Percentiles rank a stretch among this genome's conserved stretches.
Conservation (phyloP, 2,797 vertebrate genomes). For the Martes flavigula region DNA sequence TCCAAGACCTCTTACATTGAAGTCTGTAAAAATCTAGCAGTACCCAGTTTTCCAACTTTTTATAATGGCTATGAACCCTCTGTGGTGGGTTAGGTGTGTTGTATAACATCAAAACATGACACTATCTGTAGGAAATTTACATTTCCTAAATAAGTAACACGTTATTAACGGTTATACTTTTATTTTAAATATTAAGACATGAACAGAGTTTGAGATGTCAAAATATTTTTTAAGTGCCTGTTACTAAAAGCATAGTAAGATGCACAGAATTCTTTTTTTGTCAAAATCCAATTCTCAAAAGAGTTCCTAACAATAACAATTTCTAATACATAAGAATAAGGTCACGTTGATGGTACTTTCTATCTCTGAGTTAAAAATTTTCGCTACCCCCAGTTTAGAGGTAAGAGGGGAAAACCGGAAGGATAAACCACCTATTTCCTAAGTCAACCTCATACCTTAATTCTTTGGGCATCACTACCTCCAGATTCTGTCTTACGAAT, state of each 20-base stretch:
- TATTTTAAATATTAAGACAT: constrained; percentile 32
- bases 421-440: background rate
- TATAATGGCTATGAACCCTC: background rate
- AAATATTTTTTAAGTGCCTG: constrained; percentile 41
- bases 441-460: background rate
- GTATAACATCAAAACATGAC: background rate
- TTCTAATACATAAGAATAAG: background rate
- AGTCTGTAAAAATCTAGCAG: background rate
- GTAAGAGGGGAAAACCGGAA: background rate
- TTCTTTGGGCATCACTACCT: background rate
- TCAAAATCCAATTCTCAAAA: background rate
- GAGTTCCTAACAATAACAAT: background rate
- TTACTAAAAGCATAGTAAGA: constrained; percentile 5
- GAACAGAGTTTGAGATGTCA: background rate
- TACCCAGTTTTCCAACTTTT: constrained; percentile 18
- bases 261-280: constrained; percentile 5
- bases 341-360: background rate
- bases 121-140: background rate
- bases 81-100: background rate
- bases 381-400: background rate
- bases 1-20: background rate
- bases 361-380: constrained; percentile 27
- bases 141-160: background rate
- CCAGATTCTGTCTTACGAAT: background rate
- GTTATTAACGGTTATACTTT: background rate